phyloP scores from a whole-genome alignment of 2,113 vertebrate species.

The Leucosticte australis region DNA sequence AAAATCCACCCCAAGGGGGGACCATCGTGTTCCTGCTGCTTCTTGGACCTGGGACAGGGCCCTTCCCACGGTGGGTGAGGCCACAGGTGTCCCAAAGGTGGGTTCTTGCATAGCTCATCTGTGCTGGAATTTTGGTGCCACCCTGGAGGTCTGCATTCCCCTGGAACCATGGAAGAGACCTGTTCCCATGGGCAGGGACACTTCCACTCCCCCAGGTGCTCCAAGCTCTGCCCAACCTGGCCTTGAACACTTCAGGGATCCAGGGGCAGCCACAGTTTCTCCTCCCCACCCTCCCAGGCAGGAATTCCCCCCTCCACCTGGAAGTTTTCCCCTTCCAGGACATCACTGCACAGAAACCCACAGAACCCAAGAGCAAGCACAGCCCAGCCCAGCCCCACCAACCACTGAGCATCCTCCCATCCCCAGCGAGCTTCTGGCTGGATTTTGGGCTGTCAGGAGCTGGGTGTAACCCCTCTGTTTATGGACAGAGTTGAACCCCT shows the following conservation, averaged over 20 bases:
- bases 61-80: fast-evolving
- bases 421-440: fast-evolving
- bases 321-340: not conserved
- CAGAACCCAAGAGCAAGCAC: fast-evolving
- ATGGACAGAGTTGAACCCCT: conserved; percentile 78
- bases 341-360: fast-evolving
- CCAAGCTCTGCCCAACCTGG: fast-evolving
- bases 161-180: not conserved
- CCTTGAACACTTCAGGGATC: no score
- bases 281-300: not conserved
- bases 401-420: fast-evolving
- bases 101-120: not conserved
- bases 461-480: not conserved
- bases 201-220: fast-evolving
- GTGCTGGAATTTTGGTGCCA: not conserved
- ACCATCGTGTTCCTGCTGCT: fast-evolving
- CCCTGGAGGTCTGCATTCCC: not conserved
- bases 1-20: not conserved
- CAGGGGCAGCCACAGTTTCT: not conserved
- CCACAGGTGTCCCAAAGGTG: not conserved
- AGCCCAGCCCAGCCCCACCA: not conserved
- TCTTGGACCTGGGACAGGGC: fast-evolving
- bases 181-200: not conserved
- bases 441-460: fast-evolving
- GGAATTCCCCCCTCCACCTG: not conserved